Base-by-base conservation (phyloP, 2,113 vertebrate species). In the Ploceus nigricollis region DNA sequence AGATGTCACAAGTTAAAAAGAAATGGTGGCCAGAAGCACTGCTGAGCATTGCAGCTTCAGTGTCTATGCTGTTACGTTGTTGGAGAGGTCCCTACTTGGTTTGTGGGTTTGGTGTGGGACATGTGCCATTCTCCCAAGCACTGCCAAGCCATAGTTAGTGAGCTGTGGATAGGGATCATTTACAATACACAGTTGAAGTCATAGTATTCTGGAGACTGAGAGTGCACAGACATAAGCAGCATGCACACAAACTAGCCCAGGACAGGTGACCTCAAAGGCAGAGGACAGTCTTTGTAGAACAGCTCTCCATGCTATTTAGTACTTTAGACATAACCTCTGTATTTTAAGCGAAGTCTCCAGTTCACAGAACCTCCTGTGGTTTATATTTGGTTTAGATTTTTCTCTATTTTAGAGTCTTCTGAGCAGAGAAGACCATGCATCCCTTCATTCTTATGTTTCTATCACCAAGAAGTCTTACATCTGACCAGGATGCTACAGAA, bases 1-100 rank as follows among this genome's bases (percentile, higher is more conserved):
- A 48, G 18, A 54, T 54, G 42, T 11, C 65, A 70, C 7, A 31
- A 56, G 13, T 22, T 21, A 13, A 11, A n/a, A 93, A 72, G 44
- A 45, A 78, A 58, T 12, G 1, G 19, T 88, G n/a, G 15, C 17
- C 30, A 47, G 70, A 47, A 66, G 25, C 30, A n/a, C 27, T 71
- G 19, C 31, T 45, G 57, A 14, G 15, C 33, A 25, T 22, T 33
- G n/a, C 56, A 57, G 31, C 40, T 48, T 57, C 50, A 61, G 10
- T 12, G 11, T 25, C 25, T 30, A 2, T 12, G 37, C 2, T 22
- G 3, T 23, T 35, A 15, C 0, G 0, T 2, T 16, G 5, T 13
- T 78, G 65, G 54, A 70, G 58, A 60, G 18, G 40, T 51, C 11
- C 14, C 21, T 61, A 47, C 5, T 5, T 5, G 21, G 42, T 61